phyloP scores from a whole-genome alignment of 1,140 invertebrate species.

The Harpegnathos saltator region DNA sequence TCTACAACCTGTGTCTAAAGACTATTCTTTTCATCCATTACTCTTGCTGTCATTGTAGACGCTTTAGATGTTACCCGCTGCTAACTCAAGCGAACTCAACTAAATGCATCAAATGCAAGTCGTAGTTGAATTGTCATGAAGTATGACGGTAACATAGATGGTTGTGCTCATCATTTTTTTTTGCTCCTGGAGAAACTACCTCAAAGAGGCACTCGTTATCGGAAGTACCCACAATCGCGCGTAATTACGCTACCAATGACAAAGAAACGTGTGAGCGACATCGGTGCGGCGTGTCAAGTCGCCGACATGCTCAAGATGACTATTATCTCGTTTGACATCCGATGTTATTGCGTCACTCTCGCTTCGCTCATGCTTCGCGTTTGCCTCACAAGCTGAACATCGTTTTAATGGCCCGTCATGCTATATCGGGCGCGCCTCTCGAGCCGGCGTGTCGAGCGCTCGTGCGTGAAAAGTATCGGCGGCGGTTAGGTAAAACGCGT shows the following conservation, averaged over 20 bases:
- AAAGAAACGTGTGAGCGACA: background rate
- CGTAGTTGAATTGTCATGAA: too few relatives aligned
- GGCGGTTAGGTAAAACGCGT: conserved; percentile 41
- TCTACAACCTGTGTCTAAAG: too few relatives aligned
- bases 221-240: background rate
- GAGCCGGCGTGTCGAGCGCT: conserved; percentile 36
- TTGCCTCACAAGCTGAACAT: conserved; percentile 58
- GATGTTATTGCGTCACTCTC: conserved; percentile 20
- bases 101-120: too few relatives aligned
- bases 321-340: conserved; percentile 24
- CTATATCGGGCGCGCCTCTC: conserved; percentile 46
- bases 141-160: too few relatives aligned
- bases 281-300: background rate
- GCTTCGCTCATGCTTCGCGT: conserved; percentile 24
- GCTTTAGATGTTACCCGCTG: too few relatives aligned
- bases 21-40: too few relatives aligned
- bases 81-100: too few relatives aligned
- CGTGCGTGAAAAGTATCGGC: conserved; percentile 51
- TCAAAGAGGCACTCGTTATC: too few relatives aligned
- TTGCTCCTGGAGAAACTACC: too few relatives aligned
- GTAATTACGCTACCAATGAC: background rate
- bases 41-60: too few relatives aligned
- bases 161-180: too few relatives aligned
- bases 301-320: background rate
- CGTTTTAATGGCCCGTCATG: conserved; percentile 43